Evolutionary conservation across 2,888 invertebrate species (phyloP).

Genomic region (Bibio marci): DNA sequence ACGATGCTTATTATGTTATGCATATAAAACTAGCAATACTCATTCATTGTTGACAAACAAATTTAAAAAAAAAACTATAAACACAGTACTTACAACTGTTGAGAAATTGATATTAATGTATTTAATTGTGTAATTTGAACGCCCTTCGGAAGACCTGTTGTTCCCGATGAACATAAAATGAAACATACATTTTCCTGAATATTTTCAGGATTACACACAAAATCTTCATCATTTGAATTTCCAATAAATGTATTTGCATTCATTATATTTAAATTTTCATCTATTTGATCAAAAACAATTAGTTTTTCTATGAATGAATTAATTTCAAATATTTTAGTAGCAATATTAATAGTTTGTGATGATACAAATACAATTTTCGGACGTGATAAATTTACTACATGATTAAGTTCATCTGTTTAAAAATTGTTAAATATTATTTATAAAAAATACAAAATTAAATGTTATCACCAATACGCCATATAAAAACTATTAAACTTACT

Average conservation of each 20-base stretch:
- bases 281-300: slow-evolving; percentile 33
- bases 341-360: slow-evolving; percentile 35
- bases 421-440: too few relatives aligned
- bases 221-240: slow-evolving; percentile 9
- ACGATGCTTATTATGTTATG: too few relatives aligned
- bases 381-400: slow-evolving; percentile 47
- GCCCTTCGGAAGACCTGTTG: slow-evolving; percentile 62
- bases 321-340: slow-evolving; percentile 35
- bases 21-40: too few relatives aligned
- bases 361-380: slow-evolving; percentile 55
- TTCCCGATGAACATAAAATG: slow-evolving; percentile 65
- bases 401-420: slow-evolving; percentile 45
- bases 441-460: too few relatives aligned
- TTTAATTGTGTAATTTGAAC: slow-evolving; percentile 57
- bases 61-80: too few relatives aligned
- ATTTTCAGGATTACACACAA: slow-evolving; percentile 32
- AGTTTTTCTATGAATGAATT: slow-evolving; percentile 36
- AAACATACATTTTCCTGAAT: slow-evolving; percentile 39
- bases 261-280: too few relatives aligned
- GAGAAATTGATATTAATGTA: slow-evolving; percentile 24
- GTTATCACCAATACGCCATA: too few relatives aligned
- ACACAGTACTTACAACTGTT: too few relatives aligned
- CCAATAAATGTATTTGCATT: too few relatives aligned
- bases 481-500: too few relatives aligned
- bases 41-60: too few relatives aligned